These are phyloP conservation scores for Augochlorella aurata DNA, from an alignment of 2,888 invertebrate genomes.

Conservation along the genomic window DNA sequence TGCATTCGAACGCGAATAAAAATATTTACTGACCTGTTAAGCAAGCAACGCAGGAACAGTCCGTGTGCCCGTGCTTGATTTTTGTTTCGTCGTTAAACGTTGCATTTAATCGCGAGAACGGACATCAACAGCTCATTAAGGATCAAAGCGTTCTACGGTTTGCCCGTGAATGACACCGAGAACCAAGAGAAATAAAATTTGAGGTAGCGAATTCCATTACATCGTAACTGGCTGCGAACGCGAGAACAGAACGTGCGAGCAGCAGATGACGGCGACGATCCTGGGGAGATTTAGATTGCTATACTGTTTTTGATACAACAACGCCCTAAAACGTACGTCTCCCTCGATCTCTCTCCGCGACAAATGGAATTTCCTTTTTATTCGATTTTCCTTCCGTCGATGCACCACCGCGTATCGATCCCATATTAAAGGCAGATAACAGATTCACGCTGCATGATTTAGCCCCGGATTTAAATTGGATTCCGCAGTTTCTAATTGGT, in stretches of 20 bases:
- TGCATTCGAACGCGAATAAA: neutral
- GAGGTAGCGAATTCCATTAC: constrained; percentile 34
- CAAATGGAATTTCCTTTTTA: constrained; percentile 35
- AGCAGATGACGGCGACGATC: constrained; percentile 62
- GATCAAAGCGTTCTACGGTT: constrained; percentile 17
- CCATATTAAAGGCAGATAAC: constrained; percentile 1
- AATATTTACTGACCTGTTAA: neutral
- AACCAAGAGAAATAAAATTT: constrained; percentile 34
- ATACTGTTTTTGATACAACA: constrained; percentile 49
- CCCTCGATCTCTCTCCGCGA: neutral
- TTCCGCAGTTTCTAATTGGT: constrained; percentile 5
- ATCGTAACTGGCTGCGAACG: constrained; percentile 38
- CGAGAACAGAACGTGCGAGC: constrained; percentile 50
- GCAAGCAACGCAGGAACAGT: neutral
- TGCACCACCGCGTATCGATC: neutral
- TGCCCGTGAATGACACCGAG: constrained; percentile 1
- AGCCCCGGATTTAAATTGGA: constrained; percentile 4
- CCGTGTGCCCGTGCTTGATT: neutral
- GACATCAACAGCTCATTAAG: neutral
- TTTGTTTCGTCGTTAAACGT: neutral
- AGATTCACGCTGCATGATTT: neutral
- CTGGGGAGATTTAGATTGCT: constrained; percentile 53
- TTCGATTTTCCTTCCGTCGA: too few relatives aligned
- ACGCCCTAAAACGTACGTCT: constrained; percentile 43
- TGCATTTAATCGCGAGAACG: neutral